Conservation (phyloP, 2,113 vertebrate species). For the Petroica traversi region DNA sequence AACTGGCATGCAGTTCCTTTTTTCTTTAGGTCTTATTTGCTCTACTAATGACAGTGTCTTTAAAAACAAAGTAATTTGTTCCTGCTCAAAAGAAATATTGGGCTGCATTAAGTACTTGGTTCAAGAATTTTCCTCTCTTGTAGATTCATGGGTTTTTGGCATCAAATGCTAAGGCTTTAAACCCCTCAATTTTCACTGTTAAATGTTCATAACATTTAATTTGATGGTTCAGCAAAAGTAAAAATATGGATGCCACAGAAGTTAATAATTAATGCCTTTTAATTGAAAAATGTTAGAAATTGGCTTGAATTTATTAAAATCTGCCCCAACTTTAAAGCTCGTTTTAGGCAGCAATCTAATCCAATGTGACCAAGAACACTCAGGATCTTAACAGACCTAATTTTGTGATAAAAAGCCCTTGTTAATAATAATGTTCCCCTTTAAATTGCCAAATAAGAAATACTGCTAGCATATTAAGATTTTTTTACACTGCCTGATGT, state of each 20-base stretch:
- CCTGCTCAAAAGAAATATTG: not conserved
- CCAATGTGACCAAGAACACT: not conserved
- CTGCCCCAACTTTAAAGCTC: not conserved
- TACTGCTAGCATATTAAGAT: not conserved
- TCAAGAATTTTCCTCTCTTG: not conserved
- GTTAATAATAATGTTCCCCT: not conserved
- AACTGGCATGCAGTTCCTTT: not conserved
- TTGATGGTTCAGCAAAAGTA: not conserved
- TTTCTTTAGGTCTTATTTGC: not conserved
- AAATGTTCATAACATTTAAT: not conserved
- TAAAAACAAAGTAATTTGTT: not conserved
- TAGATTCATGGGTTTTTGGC: not conserved
- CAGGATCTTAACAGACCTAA: not conserved
- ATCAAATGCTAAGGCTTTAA: not conserved
- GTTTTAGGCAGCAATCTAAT: not conserved
- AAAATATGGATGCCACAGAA: not conserved
- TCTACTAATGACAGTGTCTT: not conserved
- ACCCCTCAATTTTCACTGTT: not conserved
- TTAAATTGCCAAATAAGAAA: constrained; percentile 16
- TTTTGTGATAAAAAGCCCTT: not conserved
- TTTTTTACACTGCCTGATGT: not conserved
- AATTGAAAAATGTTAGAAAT: not conserved
- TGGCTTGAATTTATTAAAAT: constrained; percentile 18
- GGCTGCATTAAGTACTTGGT: not conserved
- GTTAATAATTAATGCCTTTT: constrained; percentile 9